Evolutionary conservation across 1,140 invertebrate genomes (phyloP), one percentile per base, ranked within the genome.

Genomic region (Drosophila melanica): DNA sequence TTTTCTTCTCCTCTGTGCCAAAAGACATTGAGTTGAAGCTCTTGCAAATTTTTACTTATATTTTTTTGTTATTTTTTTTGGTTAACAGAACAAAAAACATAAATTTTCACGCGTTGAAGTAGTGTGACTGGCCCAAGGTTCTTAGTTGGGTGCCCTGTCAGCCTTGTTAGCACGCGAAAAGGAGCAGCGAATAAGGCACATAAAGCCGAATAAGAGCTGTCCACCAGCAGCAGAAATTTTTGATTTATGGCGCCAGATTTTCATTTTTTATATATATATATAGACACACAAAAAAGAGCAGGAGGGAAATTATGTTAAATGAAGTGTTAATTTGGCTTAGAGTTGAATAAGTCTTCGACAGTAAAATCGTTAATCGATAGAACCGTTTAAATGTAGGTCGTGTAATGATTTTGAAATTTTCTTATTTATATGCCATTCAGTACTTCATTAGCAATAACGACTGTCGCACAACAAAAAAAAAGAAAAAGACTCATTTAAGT

Each of bases 91-190:
- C 68, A 80, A 80, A 85, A 75, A 79, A 72, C 84, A 87, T 87
- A 87, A 89, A 89, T 87, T 87, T 87, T 89, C 68, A 84, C 84
- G 76, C 14, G 41, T 37, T 47, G 41, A 27, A 41, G 48, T 37
- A 44, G 41, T 50, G 59, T 51, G 18, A 33, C 18, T 18, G 12
- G 64, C 23, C 42, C 82, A 79, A 86, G 77, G 81, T 71, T 81
- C 74, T 68, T 11, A 12, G 23, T 66, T 20, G 58, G 59, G 58
- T 59, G 33, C 33, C 33, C 63, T 57, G 57, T 71, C 55, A 54
- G 82, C 63, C 79, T 84, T 80, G 79, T 84, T 84, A 89, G 79
- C 85, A 89, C 84, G 85, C 84, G 69, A 89, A 60, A 45, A 14
- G 41, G 48, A 41, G 27, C 27, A 9, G 58, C 16, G n/a, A n/a